Conservation (phyloP, 2,797 vertebrate genomes). For the Coranthus polyacanthus region DNA sequence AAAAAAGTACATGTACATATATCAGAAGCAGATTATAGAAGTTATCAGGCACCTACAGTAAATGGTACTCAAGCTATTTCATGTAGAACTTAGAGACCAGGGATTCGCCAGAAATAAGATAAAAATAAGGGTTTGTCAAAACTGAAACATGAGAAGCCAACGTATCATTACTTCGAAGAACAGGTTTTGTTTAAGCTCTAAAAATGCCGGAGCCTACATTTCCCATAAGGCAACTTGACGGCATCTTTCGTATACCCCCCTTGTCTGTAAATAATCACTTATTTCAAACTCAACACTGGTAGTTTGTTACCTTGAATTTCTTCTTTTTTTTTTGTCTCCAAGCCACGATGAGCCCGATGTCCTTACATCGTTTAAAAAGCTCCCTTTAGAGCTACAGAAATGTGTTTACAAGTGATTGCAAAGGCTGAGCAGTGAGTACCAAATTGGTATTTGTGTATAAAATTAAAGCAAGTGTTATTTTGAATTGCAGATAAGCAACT, state of each 20-base stretch:
- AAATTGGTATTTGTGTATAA: background rate
- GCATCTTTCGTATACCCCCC: background rate
- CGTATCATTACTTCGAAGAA: no score
- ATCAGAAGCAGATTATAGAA: background rate
- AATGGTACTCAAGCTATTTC: background rate
- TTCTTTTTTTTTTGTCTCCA: slow-evolving; percentile 1
- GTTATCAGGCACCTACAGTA: slow-evolving; percentile 10
- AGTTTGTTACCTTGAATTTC: slow-evolving; percentile 5
- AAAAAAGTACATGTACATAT: background rate
- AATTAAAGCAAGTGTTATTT: background rate
- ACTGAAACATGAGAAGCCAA: no score
- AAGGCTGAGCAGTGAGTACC: slow-evolving; percentile 1
- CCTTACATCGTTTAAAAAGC: slow-evolving; percentile 4
- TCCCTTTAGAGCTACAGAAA: background rate
- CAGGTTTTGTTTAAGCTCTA: no score
- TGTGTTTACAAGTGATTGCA: background rate
- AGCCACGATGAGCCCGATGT: slow-evolving; percentile 3
- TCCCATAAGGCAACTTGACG: background rate
- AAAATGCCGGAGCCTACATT: background rate
- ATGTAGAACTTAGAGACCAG: background rate
- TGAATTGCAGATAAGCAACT: background rate
- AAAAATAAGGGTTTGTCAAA: no score
- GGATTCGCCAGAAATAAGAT: no score
- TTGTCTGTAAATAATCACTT: background rate
- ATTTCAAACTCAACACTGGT: no score